Conservation (phyloP, 1,140 invertebrate genomes). For the Coenobita brevimanus region DNA sequence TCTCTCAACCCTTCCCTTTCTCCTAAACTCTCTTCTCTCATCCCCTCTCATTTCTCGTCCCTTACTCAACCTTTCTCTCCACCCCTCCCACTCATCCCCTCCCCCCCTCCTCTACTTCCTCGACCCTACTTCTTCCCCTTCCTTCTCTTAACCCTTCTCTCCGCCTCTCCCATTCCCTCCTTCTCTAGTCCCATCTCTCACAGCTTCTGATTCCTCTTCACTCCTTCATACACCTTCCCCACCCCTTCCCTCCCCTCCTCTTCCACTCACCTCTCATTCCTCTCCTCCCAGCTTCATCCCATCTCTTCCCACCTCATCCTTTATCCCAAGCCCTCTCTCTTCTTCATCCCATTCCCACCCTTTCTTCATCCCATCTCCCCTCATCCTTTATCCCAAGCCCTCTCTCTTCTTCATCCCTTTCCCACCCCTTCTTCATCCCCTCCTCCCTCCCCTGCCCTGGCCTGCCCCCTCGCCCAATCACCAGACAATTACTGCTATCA, state of each 20-base stretch:
- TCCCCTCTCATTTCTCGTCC: neutral
- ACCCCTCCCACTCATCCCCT: neutral
- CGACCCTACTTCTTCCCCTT: neutral
- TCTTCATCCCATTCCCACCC: neutral
- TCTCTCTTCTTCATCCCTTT: neutral
- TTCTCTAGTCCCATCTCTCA: neutral
- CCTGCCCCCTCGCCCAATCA: neutral
- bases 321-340: neutral
- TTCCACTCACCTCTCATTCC: neutral
- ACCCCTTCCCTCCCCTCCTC: neutral
- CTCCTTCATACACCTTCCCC: neutral
- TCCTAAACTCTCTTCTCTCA: too few relatives aligned
- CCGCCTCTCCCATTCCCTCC: neutral
- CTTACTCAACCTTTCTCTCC: neutral
- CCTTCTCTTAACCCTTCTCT: neutral
- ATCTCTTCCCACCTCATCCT: neutral
- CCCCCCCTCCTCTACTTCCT: neutral
- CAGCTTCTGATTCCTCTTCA: neutral
- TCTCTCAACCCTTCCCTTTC: too few relatives aligned
- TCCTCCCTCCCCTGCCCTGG: neutral
- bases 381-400: neutral
- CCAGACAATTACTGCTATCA: neutral
- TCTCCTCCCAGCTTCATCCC: neutral
- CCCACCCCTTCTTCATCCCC: too few relatives aligned
- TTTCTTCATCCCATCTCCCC: neutral